Evolutionary conservation across 2,797 vertebrate genomes (phyloP).

Genomic region (Xenopus petersii): DNA sequence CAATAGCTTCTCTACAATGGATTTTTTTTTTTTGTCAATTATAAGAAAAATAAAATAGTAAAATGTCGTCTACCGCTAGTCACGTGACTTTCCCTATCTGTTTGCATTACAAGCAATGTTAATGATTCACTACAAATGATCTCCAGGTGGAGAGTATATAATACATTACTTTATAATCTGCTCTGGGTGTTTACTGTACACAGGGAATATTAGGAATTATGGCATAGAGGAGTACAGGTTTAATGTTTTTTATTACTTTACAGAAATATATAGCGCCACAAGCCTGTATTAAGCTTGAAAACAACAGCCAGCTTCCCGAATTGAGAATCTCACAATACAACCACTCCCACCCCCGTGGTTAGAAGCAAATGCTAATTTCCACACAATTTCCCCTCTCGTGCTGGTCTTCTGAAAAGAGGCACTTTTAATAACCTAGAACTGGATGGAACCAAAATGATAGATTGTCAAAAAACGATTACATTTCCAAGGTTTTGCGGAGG

Average conservation of each 20-base stretch:
- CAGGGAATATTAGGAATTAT: slow-evolving; percentile 1
- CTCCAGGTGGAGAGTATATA: slow-evolving; percentile 29
- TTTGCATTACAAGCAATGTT: slow-evolving; percentile 48
- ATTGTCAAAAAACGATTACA: slow-evolving; percentile 7
- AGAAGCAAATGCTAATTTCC: neutral
- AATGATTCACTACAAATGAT: slow-evolving; percentile 52
- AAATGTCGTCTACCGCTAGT: slow-evolving; percentile 56
- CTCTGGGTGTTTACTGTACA: slow-evolving; percentile 20
- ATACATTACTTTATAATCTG: slow-evolving; percentile 24
- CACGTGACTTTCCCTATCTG: slow-evolving; percentile 56
- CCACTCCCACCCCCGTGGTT: neutral
- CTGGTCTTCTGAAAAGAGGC: slow-evolving; percentile 9
- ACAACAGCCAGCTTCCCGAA: neutral
- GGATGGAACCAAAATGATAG: slow-evolving; percentile 1
- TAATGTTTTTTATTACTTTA: slow-evolving; percentile 11
- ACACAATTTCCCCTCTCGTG: neutral
- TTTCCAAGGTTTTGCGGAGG: neutral
- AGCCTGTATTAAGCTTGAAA: slow-evolving; percentile 2
- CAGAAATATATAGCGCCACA: slow-evolving; percentile 2
- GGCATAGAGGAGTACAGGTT: slow-evolving; percentile 9
- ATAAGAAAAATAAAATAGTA: slow-evolving; percentile 65
- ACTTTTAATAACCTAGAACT: slow-evolving; percentile 15
- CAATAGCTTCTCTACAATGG: slow-evolving; percentile 58
- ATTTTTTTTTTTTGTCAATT: slow-evolving; percentile 46
- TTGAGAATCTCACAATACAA: neutral